Evolutionary conservation across 2,888 invertebrate genomes (phyloP).

Genomic region (Caenorhabditis zanzibari): DNA sequence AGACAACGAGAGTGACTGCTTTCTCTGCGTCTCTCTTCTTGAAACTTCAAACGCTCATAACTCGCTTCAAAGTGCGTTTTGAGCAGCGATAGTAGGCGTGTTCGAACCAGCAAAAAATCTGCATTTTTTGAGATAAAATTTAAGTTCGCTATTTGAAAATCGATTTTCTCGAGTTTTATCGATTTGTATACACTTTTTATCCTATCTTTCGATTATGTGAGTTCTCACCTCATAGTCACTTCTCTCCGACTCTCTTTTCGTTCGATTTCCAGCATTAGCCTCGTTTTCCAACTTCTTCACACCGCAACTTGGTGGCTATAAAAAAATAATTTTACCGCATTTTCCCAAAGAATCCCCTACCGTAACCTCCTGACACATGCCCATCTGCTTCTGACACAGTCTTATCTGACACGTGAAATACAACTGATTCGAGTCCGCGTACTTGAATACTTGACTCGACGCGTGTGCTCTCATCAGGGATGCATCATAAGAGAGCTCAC

Average conservation of each 20-base stretch:
- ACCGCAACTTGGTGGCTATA: constrained; percentile 78
- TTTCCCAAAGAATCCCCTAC: constrained; percentile 63
- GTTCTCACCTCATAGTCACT: constrained; percentile 58
- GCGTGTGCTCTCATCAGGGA: constrained; percentile 82
- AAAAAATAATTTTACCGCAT: no score
- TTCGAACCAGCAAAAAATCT: no score
- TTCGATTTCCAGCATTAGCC: constrained; percentile 35
- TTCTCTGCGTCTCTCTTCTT: no score
- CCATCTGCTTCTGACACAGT: constrained; percentile 83
- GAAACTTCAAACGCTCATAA: no score
- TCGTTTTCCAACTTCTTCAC: constrained; percentile 44
- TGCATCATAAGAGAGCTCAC: constrained; percentile 78
- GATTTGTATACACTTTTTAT: no score
- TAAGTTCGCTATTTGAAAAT: no score
- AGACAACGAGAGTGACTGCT: no score
- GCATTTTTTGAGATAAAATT: no score
- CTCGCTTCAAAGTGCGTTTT: no score
- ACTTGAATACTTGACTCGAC: constrained; percentile 82
- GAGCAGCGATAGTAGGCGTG: no score
- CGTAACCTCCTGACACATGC: constrained; percentile 82
- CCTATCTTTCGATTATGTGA: no score
- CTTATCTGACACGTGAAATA: constrained; percentile 83
- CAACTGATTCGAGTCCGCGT: constrained; percentile 83
- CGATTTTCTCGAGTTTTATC: no score
- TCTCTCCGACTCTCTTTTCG: constrained; percentile 51